These are phyloP conservation scores for Lateolabrax maculatus DNA, from an alignment of 2,797 vertebrate species.

Conservation along the genomic window DNA sequence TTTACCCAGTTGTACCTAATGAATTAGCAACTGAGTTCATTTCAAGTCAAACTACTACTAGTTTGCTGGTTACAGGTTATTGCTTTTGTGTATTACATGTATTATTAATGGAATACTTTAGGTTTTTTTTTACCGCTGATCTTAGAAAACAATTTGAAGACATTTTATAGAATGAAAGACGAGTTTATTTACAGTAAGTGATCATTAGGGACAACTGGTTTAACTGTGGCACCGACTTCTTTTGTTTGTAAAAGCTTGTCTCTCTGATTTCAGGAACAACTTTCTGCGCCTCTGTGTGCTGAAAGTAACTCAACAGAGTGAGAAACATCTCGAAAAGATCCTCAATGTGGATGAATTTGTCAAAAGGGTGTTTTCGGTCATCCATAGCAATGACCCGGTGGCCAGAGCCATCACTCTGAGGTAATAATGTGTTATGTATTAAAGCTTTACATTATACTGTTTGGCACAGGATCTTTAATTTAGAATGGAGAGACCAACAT, in stretches of 20 bases:
- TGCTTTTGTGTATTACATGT: neutral
- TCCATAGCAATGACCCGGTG: conserved; percentile 98
- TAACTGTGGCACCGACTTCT: neutral
- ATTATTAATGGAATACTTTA: neutral
- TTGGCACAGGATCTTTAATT: neutral
- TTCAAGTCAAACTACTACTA: neutral
- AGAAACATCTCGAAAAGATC: conserved; percentile 99
- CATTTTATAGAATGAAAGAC: neutral
- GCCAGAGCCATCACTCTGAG: conserved; percentile 97
- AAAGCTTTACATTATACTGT: neutral
- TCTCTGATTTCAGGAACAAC: conserved; percentile 90
- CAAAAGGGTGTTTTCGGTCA: conserved; percentile 98
- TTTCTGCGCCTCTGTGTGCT: conserved; percentile 97
- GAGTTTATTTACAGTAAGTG: neutral
- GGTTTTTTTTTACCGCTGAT: neutral
- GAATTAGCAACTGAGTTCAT: neutral
- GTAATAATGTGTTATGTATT: conserved; percentile 72
- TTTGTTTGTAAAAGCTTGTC: neutral
- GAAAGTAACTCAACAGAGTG: conserved; percentile 99
- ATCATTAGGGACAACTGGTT: neutral
- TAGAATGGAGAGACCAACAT: neutral
- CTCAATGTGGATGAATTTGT: conserved; percentile 99
- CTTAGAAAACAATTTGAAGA: neutral
- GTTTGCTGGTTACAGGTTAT: neutral
- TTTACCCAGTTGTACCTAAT: neutral